Conservation (phyloP, 2,113 vertebrate genomes). For the Tauraco erythrolophus region DNA sequence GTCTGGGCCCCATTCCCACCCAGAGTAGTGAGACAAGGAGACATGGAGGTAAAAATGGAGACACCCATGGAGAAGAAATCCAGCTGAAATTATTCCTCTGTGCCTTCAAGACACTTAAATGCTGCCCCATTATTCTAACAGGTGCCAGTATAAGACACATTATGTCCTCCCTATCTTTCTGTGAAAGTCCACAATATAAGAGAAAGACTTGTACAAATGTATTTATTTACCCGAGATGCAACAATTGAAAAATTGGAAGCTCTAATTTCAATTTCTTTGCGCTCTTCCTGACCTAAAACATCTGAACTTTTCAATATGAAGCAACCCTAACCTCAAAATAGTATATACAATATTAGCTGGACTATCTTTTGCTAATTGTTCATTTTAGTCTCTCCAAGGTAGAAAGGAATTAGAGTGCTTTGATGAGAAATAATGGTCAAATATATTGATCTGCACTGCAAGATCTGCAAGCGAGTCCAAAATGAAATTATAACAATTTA, state of each 20-base stretch:
- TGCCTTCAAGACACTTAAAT: background rate
- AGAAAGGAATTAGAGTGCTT: conserved; percentile 71
- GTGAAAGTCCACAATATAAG: background rate
- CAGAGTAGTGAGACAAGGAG: background rate
- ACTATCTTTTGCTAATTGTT: conserved; percentile 47
- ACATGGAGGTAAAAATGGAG: background rate
- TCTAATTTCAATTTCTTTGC: background rate
- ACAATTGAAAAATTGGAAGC: background rate
- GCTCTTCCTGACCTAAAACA: background rate
- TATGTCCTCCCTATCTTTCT: background rate
- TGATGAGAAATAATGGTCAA: conserved; percentile 65
- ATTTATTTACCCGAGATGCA: background rate
- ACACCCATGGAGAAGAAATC: background rate
- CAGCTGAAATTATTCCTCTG: background rate
- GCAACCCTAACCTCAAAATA: conserved; percentile 43
- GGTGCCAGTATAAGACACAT: background rate
- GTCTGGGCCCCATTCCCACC: background rate
- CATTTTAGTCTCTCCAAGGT: conserved; percentile 22
- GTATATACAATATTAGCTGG: conserved; percentile 5
- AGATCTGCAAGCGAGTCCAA: conserved; percentile 31
- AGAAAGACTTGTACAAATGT: background rate
- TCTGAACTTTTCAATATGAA: background rate
- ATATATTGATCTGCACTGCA: conserved; percentile 47
- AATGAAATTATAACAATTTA: conserved; percentile 70
- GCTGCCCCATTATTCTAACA: background rate